Evolutionary conservation across 2,113 vertebrate species (phyloP).

Genomic region (Alosa alosa): DNA sequence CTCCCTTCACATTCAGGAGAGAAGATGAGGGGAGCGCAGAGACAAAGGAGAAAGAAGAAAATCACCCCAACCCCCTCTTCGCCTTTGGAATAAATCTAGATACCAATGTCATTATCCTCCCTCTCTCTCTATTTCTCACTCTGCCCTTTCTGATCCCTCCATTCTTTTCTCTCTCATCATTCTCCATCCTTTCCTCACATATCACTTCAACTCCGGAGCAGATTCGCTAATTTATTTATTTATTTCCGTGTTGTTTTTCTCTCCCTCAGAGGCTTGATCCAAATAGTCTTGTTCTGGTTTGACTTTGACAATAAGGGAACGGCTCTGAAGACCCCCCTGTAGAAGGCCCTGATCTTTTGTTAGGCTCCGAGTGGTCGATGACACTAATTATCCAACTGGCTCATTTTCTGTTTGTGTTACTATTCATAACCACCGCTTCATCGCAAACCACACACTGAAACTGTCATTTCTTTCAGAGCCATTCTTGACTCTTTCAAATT

Average conservation of each 20-base stretch:
- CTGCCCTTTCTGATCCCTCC: constrained; percentile 13
- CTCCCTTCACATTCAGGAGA: constrained; percentile 90
- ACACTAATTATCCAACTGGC: neutral
- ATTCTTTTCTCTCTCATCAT: neutral
- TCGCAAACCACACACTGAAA: neutral
- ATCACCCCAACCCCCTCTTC: constrained; percentile 67
- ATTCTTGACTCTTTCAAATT: neutral
- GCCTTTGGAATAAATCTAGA: constrained; percentile 91
- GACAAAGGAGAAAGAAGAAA: constrained; percentile 57
- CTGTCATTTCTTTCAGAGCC: neutral
- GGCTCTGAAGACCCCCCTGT: neutral
- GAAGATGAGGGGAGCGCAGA: constrained; percentile 64
- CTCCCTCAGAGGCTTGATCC: neutral
- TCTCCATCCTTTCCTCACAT: neutral
- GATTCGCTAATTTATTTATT: constrained; percentile 10
- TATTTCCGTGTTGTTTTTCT: neutral
- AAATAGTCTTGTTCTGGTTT: neutral
- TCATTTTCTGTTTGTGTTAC: constrained; percentile 11
- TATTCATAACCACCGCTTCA: neutral
- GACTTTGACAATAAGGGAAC: neutral
- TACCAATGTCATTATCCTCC: constrained; percentile 86
- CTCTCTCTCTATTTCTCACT: constrained; percentile 49
- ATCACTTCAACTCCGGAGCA: neutral
- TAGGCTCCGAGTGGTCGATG: neutral
- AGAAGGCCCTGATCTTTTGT: neutral